Evolutionary conservation across 2,113 vertebrate genomes (phyloP).

Genomic region (Psophia crepitans): DNA sequence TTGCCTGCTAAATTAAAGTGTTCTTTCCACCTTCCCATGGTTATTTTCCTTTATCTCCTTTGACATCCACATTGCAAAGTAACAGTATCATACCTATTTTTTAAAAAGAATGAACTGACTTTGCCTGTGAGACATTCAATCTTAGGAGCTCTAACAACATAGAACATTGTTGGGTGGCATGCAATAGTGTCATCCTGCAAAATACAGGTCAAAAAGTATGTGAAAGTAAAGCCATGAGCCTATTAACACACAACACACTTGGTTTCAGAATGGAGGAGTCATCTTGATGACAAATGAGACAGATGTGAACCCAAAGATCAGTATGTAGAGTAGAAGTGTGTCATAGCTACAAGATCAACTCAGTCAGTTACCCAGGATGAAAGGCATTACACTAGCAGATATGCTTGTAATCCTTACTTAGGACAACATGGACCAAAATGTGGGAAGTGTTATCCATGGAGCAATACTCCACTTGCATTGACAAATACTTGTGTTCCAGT

Average conservation of each 20-base stretch:
- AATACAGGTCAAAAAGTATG: not conserved
- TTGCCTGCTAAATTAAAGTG: not conserved
- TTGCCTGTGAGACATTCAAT: not conserved
- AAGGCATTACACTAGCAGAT: not conserved
- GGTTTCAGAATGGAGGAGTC: not conserved
- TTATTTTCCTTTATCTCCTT: constrained; percentile 7
- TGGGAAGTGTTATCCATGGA: not conserved
- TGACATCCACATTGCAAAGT: not conserved
- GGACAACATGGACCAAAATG: not conserved
- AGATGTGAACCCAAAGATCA: not conserved
- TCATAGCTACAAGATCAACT: not conserved
- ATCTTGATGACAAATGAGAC: not conserved
- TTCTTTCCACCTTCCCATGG: not conserved
- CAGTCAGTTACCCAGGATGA: not conserved
- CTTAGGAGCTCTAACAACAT: not conserved
- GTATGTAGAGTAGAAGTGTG: not conserved
- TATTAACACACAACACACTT: not conserved
- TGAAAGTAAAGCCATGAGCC: not conserved
- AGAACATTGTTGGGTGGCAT: not conserved
- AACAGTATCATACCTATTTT: not conserved
- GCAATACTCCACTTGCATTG: not conserved
- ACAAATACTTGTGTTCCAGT: not conserved
- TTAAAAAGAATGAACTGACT: not conserved
- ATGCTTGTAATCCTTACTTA: not conserved
- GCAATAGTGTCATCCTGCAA: not conserved